These are phyloP conservation scores for Rhabdophis nuchalis DNA, from an alignment of 2,797 vertebrate species.

Conservation along the genomic window DNA sequence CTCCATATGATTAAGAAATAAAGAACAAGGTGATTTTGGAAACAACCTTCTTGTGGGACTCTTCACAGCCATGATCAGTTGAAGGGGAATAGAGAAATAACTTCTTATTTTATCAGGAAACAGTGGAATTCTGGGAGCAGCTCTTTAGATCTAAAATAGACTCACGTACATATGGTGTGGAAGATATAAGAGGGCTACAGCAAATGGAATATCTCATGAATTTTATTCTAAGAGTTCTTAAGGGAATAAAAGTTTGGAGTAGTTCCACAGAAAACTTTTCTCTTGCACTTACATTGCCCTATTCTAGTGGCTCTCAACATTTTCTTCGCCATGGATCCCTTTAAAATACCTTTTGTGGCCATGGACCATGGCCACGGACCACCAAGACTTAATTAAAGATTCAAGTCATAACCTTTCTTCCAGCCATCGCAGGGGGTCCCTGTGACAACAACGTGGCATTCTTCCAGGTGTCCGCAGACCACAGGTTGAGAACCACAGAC, in stretches of 20 bases:
- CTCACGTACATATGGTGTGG: neutral
- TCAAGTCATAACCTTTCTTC: neutral
- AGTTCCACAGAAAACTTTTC: neutral
- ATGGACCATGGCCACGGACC: neutral
- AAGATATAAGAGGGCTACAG: neutral
- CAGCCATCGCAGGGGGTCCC: neutral
- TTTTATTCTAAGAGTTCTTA: neutral
- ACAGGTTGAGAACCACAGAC: neutral
- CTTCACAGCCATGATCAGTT: neutral
- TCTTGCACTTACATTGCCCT: neutral
- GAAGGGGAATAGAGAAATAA: neutral
- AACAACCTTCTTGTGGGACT: neutral
- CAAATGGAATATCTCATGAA: neutral
- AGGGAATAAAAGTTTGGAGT: neutral
- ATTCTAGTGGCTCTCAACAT: neutral
- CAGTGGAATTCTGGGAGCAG: neutral
- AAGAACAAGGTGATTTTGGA: neutral
- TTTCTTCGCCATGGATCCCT: neutral
- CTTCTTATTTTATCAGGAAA: neutral
- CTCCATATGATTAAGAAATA: neutral
- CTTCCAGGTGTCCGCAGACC: rapidly evolving
- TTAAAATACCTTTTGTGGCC: neutral
- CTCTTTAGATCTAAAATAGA: neutral
- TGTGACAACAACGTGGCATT: rapidly evolving
- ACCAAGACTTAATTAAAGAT: neutral